These are phyloP conservation scores for Hippasteria phrygiana DNA, from an alignment of 53 echinoderm and acorn worm species.

Conservation along the genomic window DNA sequence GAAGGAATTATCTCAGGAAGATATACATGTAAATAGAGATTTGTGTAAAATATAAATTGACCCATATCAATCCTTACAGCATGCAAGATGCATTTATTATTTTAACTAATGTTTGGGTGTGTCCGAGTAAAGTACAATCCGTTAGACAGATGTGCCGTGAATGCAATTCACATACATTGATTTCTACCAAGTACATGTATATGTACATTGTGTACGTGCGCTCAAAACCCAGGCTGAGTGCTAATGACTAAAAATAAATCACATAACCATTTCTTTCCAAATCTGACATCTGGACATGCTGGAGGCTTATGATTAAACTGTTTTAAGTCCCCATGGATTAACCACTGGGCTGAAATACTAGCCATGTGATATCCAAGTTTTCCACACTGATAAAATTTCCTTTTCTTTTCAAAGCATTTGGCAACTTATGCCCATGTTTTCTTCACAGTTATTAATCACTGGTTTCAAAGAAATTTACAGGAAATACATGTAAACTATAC, in stretches of 20 bases:
- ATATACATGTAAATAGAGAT: too few relatives aligned
- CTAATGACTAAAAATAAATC: not conserved
- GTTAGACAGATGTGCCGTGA: constrained; percentile 18
- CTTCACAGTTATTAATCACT: too few relatives aligned
- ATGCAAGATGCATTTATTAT: too few relatives aligned
- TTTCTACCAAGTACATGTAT: constrained; percentile 5
- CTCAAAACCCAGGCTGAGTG: not conserved
- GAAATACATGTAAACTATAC: too few relatives aligned
- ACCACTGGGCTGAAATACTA: not conserved
- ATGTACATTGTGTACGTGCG: not conserved
- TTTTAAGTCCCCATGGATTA: not conserved
- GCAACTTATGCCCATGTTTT: too few relatives aligned
- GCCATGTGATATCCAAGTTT: too few relatives aligned
- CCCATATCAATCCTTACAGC: too few relatives aligned
- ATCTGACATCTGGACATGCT: not conserved
- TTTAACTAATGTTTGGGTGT: not conserved
- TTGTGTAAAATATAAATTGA: too few relatives aligned
- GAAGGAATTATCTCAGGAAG: too few relatives aligned
- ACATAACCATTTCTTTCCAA: not conserved
- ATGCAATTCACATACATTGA: not conserved
- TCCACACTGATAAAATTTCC: too few relatives aligned
- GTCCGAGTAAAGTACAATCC: not conserved
- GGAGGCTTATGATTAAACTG: not conserved
- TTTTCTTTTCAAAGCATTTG: too few relatives aligned
- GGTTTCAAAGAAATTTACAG: too few relatives aligned